Evolutionary conservation across 2,797 vertebrate genomes (phyloP).

Genomic region (Danio choprae): DNA sequence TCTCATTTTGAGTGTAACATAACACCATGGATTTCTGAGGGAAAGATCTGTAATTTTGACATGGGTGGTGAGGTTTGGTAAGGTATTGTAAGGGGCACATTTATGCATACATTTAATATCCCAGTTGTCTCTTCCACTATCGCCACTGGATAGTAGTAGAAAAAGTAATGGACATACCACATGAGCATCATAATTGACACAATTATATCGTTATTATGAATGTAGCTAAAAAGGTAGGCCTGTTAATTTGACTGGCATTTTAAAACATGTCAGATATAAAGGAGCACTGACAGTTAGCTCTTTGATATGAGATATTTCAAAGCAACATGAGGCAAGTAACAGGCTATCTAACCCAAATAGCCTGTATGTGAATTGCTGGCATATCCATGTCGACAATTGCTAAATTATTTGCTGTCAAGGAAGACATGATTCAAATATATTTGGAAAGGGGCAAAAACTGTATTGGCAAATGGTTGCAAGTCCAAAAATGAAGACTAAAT

Average conservation of each 20-base stretch:
- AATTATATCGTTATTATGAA: conserved; percentile 6
- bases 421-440: background rate
- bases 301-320: background rate
- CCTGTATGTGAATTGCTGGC: conserved; percentile 1
- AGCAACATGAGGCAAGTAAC: background rate
- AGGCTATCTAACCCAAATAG: conserved; percentile 1
- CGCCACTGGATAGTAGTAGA: background rate
- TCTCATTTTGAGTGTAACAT: conserved; percentile 30
- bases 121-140: background rate
- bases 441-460: background rate
- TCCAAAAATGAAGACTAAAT: background rate
- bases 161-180: background rate
- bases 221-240: background rate
- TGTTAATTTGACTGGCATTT: background rate
- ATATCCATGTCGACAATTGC: conserved; percentile 5
- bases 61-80: background rate
- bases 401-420: conserved; percentile 17
- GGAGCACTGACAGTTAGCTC: background rate
- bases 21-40: background rate
- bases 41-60: conserved; percentile 1
- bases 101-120: background rate
- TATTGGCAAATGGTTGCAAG: conserved; percentile 3
- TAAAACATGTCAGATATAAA: conserved; percentile 21
- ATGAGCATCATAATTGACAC: background rate
- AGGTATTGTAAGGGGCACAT: conserved; percentile 12